Evolutionary conservation across 2,113 vertebrate genomes (phyloP).

Genomic region (Columba livia): DNA sequence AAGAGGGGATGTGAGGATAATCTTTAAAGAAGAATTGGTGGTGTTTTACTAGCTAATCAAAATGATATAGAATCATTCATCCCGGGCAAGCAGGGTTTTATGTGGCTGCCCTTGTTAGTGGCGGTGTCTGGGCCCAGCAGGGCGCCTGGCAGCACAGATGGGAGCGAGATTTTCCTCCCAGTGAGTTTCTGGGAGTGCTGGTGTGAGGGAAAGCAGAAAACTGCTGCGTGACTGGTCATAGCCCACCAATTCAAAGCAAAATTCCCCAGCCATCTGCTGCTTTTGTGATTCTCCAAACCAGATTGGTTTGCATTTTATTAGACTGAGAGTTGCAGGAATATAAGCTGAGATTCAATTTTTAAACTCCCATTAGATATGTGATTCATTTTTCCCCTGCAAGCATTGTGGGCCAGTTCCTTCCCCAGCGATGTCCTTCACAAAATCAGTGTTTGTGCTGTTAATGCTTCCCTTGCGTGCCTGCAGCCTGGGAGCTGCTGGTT

Average conservation of each 20-base stretch:
- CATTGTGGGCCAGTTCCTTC: not conserved
- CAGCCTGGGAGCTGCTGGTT: not conserved
- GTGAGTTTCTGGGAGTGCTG: not conserved
- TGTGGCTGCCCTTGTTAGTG: not conserved
- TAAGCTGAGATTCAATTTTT: not conserved
- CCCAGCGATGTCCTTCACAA: not conserved
- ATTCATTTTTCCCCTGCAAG: not conserved
- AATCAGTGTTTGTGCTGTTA: accelerated
- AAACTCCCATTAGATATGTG: not conserved
- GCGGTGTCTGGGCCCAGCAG: not conserved
- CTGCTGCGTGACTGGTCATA: not conserved
- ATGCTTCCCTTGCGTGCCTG: not conserved
- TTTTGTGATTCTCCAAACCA: not conserved
- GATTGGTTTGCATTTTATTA: not conserved
- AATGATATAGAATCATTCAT: not conserved
- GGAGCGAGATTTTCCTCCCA: not conserved
- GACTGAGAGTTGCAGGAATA: not conserved
- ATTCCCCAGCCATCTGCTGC: slow-evolving; percentile 33
- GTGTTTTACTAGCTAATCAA: not conserved
- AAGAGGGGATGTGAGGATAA: accelerated
- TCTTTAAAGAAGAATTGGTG: not conserved
- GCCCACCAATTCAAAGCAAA: not conserved
- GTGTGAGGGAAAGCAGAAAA: not conserved
- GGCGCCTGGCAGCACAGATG: slow-evolving; percentile 13
- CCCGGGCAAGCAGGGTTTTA: not conserved